Percentiles rank a stretch among this genome's conserved stretches.
Evolutionary conservation across 2,113 vertebrate genomes (phyloP).

Genomic region (Clupea harengus): DNA sequence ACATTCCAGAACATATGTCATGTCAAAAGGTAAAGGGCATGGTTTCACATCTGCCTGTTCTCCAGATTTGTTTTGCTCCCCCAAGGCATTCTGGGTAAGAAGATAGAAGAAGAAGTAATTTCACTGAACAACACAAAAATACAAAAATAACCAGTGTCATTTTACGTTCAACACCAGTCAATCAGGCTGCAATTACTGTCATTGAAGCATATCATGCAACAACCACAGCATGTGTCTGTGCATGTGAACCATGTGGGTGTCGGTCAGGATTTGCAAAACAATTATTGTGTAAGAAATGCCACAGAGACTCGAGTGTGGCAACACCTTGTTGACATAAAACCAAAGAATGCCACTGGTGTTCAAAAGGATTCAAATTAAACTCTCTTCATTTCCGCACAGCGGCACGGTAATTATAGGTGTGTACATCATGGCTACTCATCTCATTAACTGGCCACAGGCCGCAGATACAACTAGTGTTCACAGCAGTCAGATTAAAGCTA

Average conservation of each 20-base stretch:
- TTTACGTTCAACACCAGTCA: not conserved
- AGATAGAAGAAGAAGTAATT: no score
- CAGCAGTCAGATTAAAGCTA: not conserved
- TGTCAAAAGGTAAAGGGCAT: no score
- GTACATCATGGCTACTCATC: not conserved
- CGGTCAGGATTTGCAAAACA: not conserved
- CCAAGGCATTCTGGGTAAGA: no score
- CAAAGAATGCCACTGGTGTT: not conserved
- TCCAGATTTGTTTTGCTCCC: no score
- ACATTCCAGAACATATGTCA: not conserved
- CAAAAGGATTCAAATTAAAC: not conserved
- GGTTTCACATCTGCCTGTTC: no score
- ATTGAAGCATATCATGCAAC: not conserved
- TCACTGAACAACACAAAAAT: no score
- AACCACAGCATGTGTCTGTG: not conserved
- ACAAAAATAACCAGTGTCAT: not conserved
- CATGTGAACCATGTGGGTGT: not conserved
- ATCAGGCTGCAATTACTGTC: not conserved
- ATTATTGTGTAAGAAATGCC: not conserved
- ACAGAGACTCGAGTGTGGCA: not conserved
- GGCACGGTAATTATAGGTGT: not conserved
- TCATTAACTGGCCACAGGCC: not conserved
- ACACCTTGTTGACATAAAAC: no score
- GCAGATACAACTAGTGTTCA: not conserved
- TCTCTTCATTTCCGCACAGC: not conserved